A percentile compares a stretch with the other conserved stretches of the same genome.
These are phyloP conservation scores for Tribolium madens DNA, from an alignment of 1,140 invertebrate genomes.

Conservation along the genomic window DNA sequence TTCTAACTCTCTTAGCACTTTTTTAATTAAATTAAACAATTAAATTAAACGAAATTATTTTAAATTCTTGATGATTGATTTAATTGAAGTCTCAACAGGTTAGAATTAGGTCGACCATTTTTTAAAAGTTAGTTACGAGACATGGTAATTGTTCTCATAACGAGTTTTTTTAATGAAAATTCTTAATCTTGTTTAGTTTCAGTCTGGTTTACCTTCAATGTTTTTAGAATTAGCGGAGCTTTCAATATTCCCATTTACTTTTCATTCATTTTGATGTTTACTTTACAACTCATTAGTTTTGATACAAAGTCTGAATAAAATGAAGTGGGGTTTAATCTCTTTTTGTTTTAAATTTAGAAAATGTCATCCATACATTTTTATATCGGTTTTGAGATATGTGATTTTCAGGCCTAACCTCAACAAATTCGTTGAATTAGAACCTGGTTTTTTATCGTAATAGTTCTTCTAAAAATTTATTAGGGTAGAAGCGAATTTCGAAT, in stretches of 20 bases:
- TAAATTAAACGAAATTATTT: conserved; percentile 28
- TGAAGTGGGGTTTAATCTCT: not conserved
- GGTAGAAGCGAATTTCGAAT: conserved; percentile 22
- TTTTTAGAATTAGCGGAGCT: not conserved
- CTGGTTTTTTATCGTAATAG: not conserved
- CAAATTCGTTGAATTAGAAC: conserved; percentile 14
- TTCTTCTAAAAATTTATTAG: conserved; percentile 21
- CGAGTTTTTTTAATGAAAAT: not conserved
- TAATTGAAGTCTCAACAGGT: not conserved
- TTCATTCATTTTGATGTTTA: not conserved
- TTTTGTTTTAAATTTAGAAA: not conserved
- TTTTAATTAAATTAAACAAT: conserved; percentile 8
- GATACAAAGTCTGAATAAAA: not conserved
- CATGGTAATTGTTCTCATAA: not conserved
- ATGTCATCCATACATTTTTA: not conserved
- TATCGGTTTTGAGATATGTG: not conserved
- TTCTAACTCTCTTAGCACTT: not conserved
- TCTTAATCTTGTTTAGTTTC: not conserved
- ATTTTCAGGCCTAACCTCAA: not conserved
- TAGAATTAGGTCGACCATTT: too few relatives aligned
- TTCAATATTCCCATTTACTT: not conserved
- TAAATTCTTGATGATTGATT: not conserved
- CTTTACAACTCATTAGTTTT: not conserved
- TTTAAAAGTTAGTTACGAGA: too few relatives aligned
- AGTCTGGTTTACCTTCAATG: not conserved